Evolutionary conservation across 2,888 invertebrate species (phyloP), one percentile per base, ranked within the genome.

Genomic region (Temnothorax rugatulus): DNA sequence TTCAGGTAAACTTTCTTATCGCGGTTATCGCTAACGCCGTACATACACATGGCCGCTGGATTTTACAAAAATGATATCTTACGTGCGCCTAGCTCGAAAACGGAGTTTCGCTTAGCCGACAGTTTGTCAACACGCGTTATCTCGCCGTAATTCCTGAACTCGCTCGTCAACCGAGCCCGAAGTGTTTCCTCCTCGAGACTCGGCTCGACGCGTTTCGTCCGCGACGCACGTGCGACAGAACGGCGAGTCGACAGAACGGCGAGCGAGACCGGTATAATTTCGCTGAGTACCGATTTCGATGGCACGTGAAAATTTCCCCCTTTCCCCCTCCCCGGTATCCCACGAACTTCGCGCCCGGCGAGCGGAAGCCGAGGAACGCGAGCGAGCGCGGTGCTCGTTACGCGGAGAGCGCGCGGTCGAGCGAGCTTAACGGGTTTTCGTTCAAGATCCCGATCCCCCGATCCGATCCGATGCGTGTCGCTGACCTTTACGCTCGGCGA

Each of bases 341-440:
- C 18, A 5, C 29, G 29, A 69, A 50, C 13, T 50, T 50, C 21
- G 47, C 68, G 5, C 25, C n/a, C 18, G 29, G 41, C 47, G 29
- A n/a, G 34, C 59, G 47, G 15, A 50, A 47, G 34, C 1, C 41
- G 18, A 61, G 59, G 4, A 61, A 61, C 29, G 44, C 74, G 44
- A 59, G 34, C 73, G 75, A 75, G 9, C 41, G 41, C 41, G 66
- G 44, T 61, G 54, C 29, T 84, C 9, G 8, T 61, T 34, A 29
- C 21, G 41, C 8, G 38, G 50, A 21, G 71, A 9, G 41, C 73
- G 41, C 73, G 52, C 50, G 57, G 47, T 44, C 18, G 44, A 79
- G 84, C 73, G 13, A 61, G 47, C 29, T 74, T 85, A 88, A 88
- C 87, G 82, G 81, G n/a, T 86, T 85, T 88, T 86, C 61, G 44